These are phyloP conservation scores for Aspidiotus rigidus DNA, from an alignment of 2,888 invertebrate species.

Conservation along the genomic window DNA sequence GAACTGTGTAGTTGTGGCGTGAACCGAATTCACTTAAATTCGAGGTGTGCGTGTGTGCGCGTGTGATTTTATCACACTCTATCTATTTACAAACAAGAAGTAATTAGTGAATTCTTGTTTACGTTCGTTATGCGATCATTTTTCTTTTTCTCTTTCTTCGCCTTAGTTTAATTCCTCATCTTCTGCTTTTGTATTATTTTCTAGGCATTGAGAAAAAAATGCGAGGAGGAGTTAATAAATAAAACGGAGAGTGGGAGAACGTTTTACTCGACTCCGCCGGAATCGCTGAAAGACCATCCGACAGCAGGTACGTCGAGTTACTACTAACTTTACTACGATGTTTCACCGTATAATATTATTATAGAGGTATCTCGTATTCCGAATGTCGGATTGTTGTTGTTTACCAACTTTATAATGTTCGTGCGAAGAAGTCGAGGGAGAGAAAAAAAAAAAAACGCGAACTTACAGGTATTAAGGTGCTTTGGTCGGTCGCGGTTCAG, in stretches of 20 bases:
- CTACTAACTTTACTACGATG: not conserved
- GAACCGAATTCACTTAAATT: no score
- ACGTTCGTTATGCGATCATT: slow-evolving; percentile 1
- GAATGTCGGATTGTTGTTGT: not conserved
- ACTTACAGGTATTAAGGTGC: no score
- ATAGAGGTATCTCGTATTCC: not conserved
- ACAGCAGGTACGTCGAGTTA: not conserved
- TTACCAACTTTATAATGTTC: not conserved
- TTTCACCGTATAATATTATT: not conserved
- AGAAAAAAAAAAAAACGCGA: no score
- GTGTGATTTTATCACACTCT: no score
- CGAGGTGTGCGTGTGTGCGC: no score
- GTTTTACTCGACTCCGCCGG: slow-evolving; percentile 46
- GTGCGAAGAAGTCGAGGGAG: no score
- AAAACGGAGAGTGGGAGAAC: slow-evolving; percentile 43
- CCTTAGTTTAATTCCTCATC: no score
- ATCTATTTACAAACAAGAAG: no score
- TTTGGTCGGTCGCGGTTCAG: no score
- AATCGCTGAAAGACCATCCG: slow-evolving; percentile 42
- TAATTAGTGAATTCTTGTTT: slow-evolving; percentile 13
- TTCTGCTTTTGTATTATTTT: not conserved
- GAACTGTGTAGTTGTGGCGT: no score
- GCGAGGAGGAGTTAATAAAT: slow-evolving; percentile 30
- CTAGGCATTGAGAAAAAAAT: slow-evolving; percentile 31
- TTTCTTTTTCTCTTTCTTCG: no score